phyloP scores from a whole-genome alignment of 2,797 vertebrate species.

The Urosaurus nigricauda region DNA sequence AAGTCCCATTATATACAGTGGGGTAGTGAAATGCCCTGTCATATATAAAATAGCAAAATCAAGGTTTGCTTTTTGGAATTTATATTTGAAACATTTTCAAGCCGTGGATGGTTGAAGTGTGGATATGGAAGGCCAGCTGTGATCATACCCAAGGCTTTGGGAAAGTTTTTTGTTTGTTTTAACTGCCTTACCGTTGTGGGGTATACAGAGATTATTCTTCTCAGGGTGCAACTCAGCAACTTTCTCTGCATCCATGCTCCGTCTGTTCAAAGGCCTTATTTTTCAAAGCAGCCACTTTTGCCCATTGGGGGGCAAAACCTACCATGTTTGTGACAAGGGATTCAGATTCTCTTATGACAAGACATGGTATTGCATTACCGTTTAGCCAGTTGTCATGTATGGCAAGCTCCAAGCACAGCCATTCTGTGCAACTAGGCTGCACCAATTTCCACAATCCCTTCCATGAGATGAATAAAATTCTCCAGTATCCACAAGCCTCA shows the following conservation, averaged over 20 bases:
- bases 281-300: slow-evolving; percentile 27
- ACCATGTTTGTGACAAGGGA: slow-evolving; percentile 66
- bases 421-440: slow-evolving; percentile 1
- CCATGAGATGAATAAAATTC: not conserved
- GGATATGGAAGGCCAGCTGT: too few relatives aligned
- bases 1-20: too few relatives aligned
- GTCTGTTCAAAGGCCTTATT: slow-evolving; percentile 26
- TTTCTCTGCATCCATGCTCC: slow-evolving; percentile 70
- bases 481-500: too few relatives aligned
- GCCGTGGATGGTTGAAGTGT: too few relatives aligned
- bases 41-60: too few relatives aligned
- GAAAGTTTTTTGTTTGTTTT: not conserved
- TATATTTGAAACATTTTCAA: too few relatives aligned
- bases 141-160: too few relatives aligned
- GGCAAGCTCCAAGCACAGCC: slow-evolving; percentile 64
- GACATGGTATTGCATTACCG: slow-evolving; percentile 52
- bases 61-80: too few relatives aligned
- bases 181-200: not conserved
- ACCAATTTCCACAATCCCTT: slow-evolving; percentile 62
- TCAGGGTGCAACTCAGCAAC: slow-evolving; percentile 51
- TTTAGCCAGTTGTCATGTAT: slow-evolving; percentile 67
- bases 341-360: slow-evolving; percentile 73
- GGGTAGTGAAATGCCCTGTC: too few relatives aligned
- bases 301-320: slow-evolving; percentile 53
- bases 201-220: not conserved